These are phyloP conservation scores for Abrostola tripartita DNA, from an alignment of 2,888 invertebrate genomes.

Conservation along the genomic window DNA sequence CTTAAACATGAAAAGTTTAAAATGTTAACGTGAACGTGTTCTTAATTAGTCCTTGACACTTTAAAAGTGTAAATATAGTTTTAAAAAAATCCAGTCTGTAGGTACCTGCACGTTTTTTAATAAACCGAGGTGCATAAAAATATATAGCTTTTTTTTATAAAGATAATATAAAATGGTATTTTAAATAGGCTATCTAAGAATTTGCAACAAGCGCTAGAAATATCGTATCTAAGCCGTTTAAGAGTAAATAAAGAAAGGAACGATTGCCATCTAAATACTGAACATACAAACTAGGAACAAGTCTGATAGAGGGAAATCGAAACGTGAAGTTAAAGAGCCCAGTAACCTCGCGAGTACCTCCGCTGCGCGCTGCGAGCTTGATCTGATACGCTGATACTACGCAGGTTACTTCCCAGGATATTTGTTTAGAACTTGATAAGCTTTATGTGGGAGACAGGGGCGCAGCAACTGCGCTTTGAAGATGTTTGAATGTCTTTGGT, in stretches of 20 bases:
- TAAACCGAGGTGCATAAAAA: background rate
- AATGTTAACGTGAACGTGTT: no score
- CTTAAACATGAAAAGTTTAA: background rate
- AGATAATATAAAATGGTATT: background rate
- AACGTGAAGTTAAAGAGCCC: background rate
- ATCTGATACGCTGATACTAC: slow-evolving; percentile 9
- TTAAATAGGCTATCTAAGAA: no score
- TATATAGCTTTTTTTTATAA: background rate
- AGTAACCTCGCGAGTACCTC: background rate
- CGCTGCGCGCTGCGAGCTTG: background rate
- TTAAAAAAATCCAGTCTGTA: no score
- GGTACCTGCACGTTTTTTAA: no score
- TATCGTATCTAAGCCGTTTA: no score
- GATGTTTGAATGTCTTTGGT: no score
- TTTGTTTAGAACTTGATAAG: slow-evolving; percentile 6
- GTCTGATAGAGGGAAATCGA: background rate
- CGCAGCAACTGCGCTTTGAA: slow-evolving; percentile 10
- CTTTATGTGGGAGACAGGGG: slow-evolving; percentile 24
- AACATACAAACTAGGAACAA: background rate
- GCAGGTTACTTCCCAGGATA: slow-evolving; percentile 1
- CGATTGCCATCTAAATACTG: background rate
- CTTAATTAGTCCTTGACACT: no score
- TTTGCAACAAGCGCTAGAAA: no score
- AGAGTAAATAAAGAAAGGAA: no score
- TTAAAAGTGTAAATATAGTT: no score